Conservation (phyloP, 2,113 vertebrate species). For the Probosciger aterrimus region DNA sequence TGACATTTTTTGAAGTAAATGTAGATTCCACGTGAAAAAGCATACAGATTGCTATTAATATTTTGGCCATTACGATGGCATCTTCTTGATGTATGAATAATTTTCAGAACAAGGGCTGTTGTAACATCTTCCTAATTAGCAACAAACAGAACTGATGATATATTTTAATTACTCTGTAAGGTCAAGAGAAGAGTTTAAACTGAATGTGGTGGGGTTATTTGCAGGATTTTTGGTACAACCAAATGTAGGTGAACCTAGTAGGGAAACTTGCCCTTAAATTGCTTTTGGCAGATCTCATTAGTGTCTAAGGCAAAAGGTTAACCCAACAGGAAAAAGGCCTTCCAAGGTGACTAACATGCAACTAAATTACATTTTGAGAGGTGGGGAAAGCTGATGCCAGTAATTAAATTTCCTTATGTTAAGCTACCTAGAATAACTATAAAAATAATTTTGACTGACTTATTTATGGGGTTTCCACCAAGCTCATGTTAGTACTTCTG, state of each 20-base stretch:
- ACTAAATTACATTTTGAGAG: background rate
- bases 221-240: background rate
- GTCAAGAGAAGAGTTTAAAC: background rate
- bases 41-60: background rate
- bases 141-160: background rate
- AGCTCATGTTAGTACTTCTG: background rate
- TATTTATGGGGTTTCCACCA: background rate
- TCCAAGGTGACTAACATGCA: background rate
- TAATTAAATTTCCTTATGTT: background rate
- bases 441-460: background rate
- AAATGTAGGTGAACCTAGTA: background rate
- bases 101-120: background rate
- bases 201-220: background rate
- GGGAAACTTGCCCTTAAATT: background rate
- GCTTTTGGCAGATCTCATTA: background rate
- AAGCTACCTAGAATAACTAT: background rate
- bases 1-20: background rate
- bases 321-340: background rate
- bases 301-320: background rate
- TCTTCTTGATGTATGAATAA: background rate
- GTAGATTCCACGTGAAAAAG: background rate
- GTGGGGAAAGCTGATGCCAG: background rate
- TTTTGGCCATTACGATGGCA: background rate
- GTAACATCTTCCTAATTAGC: background rate
- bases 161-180: background rate